Evolutionary conservation across 1,140 invertebrate species (phyloP), one percentile per base, ranked within the genome.

Genomic region (Caerostris extrusa): DNA sequence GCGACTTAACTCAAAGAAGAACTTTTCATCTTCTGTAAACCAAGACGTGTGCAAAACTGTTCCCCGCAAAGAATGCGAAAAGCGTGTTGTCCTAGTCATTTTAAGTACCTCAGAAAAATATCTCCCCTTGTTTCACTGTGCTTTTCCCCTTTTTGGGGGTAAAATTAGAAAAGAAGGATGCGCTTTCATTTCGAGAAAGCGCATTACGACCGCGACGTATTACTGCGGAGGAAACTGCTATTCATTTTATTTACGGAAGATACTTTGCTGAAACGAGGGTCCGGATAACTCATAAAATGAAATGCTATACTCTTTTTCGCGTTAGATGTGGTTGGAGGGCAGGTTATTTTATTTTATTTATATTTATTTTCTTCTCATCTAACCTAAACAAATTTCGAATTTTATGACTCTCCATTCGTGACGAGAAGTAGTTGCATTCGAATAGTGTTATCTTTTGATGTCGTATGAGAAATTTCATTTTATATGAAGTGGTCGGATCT

Each of bases 221-320:
- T 87, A 87, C 57, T 7, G n/a, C 17, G 19, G 60, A 19, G 86
- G 50, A 55, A 88, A 88, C 19, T 50, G n/a, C 86, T 88, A 88
- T 87, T 87, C 53, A 64, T 88, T 88, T 88, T 88, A 88, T 88
- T 88, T 64, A 88, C 86, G 86, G 12, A 69, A 19, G n/a, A 85
- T 85, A 56, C 83, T 85, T 85, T 60, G n/a, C 57, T 60, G 57
- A 10, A 57, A 57, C 5, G 57, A 58, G 55, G 60, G 6, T 8
- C 60, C 14, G 34, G 56, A 57, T 57, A 64, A n/a, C 58, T 88
- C 86, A n/a, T 88, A 88, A 88, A 88, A 88, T 67, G 60, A 67
- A 55, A 88, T 61, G 10, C 85, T 57, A 87, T 55, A 56, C 83
- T 85, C 50, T 53, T 10, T 64, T 56, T 10, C 77, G 7, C 67